These are phyloP conservation scores for Centrocercus urophasianus DNA, from an alignment of 2,113 vertebrate species.

Conservation along the genomic window DNA sequence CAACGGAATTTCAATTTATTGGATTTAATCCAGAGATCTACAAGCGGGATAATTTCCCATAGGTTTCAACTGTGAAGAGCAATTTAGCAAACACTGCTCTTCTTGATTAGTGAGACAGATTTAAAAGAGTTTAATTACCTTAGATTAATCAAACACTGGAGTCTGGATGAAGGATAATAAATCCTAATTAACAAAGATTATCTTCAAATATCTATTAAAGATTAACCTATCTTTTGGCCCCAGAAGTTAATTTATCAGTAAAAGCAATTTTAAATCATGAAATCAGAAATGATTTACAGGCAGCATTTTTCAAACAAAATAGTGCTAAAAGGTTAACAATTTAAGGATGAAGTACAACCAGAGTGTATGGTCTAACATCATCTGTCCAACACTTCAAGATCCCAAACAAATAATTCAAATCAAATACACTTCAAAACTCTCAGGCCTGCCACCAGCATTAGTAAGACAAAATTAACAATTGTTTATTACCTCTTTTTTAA, in stretches of 20 bases:
- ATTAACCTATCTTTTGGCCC: constrained; percentile 24
- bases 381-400: neutral
- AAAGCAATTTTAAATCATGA: constrained; percentile 56
- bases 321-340: neutral
- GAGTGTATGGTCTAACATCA: neutral
- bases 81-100: constrained; percentile 9
- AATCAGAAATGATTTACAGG: constrained; percentile 11
- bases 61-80: neutral
- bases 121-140: constrained; percentile 51
- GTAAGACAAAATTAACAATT: neutral
- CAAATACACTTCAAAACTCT: neutral
- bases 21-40: neutral
- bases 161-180: constrained; percentile 47
- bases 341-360: neutral
- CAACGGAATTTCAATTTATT: neutral
- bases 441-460: neutral
- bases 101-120: constrained; percentile 37
- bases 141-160: constrained; percentile 37
- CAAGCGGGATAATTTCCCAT: neutral
- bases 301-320: neutral
- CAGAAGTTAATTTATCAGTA: constrained; percentile 19
- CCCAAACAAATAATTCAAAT: neutral
- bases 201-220: constrained; percentile 31
- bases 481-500: neutral
- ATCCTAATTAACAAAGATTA: constrained; percentile 59